These are phyloP conservation scores for Aurelia sp. DNA, from an alignment of 30 jellyfish, hydroid and myxozoan species.

Conservation along the genomic window DNA sequence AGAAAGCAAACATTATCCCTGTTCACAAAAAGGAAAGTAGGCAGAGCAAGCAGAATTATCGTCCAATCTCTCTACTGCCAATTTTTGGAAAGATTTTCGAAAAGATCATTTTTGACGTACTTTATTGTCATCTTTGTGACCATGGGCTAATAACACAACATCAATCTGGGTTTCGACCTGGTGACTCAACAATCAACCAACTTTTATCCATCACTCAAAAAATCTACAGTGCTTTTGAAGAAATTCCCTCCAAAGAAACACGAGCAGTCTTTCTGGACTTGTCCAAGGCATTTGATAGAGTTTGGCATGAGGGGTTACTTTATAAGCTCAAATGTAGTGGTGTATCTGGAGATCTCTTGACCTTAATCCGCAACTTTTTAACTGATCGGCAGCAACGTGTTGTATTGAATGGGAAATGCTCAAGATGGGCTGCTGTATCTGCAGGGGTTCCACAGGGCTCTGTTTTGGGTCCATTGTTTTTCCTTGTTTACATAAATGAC, in stretches of 20 bases:
- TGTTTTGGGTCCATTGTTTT: too few species aligned
- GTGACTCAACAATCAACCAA: constrained; percentile 54
- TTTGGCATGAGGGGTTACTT: constrained; percentile 68
- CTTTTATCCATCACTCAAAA: constrained; percentile 33
- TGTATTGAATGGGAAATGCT: too few species aligned
- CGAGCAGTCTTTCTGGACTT: constrained; percentile 70
- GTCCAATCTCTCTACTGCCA: neutral
- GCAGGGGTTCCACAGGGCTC: too few species aligned
- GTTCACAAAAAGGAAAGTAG: too few species aligned
- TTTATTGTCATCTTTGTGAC: constrained; percentile 40
- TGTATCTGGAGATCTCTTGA: constrained; percentile 49
- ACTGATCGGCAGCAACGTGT: too few species aligned
- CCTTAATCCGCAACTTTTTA: too few species aligned
- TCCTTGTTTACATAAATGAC: too few species aligned
- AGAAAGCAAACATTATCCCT: too few species aligned
- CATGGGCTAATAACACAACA: constrained; percentile 34
- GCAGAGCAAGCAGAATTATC: too few species aligned
- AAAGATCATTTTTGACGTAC: constrained; percentile 34
- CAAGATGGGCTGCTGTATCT: too few species aligned
- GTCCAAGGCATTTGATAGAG: constrained; percentile 71
- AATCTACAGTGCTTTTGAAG: constrained; percentile 57
- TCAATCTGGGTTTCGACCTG: constrained; percentile 56
- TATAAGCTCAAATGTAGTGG: constrained; percentile 52
- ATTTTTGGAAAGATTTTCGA: constrained; percentile 10
- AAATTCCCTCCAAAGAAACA: constrained; percentile 56